phyloP scores from a whole-genome alignment of 2,797 vertebrate genomes.

The Bradypus variegatus region DNA sequence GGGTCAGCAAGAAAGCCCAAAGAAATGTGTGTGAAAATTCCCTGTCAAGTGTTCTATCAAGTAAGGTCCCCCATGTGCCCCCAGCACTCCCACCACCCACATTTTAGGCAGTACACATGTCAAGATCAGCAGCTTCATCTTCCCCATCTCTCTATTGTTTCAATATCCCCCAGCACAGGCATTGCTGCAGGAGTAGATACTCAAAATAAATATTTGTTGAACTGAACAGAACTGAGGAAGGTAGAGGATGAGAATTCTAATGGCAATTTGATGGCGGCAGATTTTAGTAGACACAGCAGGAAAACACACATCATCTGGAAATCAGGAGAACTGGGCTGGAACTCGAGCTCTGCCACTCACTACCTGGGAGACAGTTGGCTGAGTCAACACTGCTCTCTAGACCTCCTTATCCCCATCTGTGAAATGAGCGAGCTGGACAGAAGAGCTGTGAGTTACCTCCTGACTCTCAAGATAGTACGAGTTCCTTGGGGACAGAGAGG shows the following conservation, averaged over 20 bases:
- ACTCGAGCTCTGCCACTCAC: not conserved
- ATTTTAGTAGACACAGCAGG: not conserved
- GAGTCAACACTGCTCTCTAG: not conserved
- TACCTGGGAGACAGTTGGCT: not conserved
- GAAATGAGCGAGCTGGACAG: not conserved
- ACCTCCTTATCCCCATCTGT: not conserved
- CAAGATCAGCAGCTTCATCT: not conserved
- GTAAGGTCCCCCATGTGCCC: accelerated
- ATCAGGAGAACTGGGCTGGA: not conserved
- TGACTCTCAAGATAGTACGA: not conserved
- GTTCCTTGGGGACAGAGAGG: not conserved
- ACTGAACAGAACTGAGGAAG: not conserved
- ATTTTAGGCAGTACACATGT: not conserved
- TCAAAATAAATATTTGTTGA: conserved; percentile 11
- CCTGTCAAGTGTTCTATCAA: not conserved
- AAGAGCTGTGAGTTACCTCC: not conserved
- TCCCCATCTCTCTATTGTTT: not conserved
- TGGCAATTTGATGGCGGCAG: not conserved
- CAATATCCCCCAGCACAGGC: not conserved
- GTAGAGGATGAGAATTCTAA: not conserved
- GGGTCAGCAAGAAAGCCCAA: not conserved
- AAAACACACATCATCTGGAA: not conserved
- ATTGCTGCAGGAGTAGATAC: not conserved
- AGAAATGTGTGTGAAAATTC: not conserved
- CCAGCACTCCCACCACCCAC: too few species aligned